A percentile compares a stretch with the other conserved stretches of the same genome.
phyloP scores from a whole-genome alignment of 2,797 vertebrate species.

The Ibycter americanus region DNA sequence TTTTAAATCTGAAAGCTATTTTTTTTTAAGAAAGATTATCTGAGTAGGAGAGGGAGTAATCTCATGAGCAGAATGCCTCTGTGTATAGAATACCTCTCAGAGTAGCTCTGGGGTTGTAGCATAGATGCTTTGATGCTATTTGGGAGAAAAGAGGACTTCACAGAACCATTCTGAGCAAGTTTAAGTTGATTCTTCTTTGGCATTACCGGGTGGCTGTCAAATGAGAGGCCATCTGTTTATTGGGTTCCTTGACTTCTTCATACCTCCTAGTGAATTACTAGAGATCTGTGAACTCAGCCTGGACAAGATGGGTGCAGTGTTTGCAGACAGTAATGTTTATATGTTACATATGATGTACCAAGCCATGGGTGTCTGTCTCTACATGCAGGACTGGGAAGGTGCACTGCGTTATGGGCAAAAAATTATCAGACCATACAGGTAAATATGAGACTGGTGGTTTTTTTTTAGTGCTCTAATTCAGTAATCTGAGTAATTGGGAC shows the following conservation, averaged over 20 bases:
- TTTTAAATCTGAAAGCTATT: not conserved
- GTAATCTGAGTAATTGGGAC: not conserved
- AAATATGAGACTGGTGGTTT: not conserved
- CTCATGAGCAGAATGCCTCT: not conserved
- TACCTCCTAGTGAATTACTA: slow-evolving; percentile 89
- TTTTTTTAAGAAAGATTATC: too few relatives aligned
- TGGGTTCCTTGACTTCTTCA: slow-evolving; percentile 82
- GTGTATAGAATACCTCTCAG: not conserved
- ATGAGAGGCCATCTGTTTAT: not conserved
- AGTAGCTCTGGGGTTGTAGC: not conserved
- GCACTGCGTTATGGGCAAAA: slow-evolving; percentile 90
- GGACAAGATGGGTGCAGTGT: slow-evolving; percentile 90
- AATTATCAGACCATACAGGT: slow-evolving; percentile 91
- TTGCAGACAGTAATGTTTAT: slow-evolving; percentile 91
- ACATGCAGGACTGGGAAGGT: slow-evolving; percentile 92
- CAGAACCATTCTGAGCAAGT: not conserved
- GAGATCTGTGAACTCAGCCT: slow-evolving; percentile 94
- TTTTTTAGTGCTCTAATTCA: not conserved
- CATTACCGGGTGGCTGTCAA: not conserved
- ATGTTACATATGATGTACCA: slow-evolving; percentile 99
- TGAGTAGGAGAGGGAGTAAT: not conserved
- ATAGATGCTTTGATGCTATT: not conserved
- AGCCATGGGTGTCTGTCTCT: slow-evolving; percentile 95
- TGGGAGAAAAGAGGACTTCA: not conserved
- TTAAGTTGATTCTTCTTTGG: not conserved